Evolutionary conservation across 2,113 vertebrate genomes (phyloP), one percentile per base, ranked within the genome.

Genomic region (Mus pahari): DNA sequence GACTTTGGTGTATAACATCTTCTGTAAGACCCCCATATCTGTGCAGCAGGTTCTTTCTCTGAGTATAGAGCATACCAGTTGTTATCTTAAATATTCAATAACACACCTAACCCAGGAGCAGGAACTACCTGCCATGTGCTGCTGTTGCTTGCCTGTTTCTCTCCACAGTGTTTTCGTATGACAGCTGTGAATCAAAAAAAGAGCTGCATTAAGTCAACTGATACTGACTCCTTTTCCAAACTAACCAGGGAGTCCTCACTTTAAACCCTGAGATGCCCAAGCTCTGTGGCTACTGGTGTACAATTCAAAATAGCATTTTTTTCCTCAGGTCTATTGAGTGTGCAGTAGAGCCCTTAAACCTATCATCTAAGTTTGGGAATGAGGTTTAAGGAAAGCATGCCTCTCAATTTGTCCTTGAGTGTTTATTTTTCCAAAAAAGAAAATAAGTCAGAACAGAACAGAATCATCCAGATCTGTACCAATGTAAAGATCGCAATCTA

Each of bases 281-380:
- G 48, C 22, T 73, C 24, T 45, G 31, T 39, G 58, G n/a, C 5
- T 95, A 12, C 26, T 90, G 36, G 7, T 81, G 6, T n/a, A 42
- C 20, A 90, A 53, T 7, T 19, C n/a, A 39, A 91, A 74, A n/a
- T 3, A 26, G 39, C 4, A 0, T 8, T 77, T 71, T 77, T 71
- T 11, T 36, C 45, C 91, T 24, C 13, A 10, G 70, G 16, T 64
- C 33, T 71, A 28, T 66, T 45, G 48, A 73, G 60, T 55, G 5
- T n/a, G 5, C 58, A 14, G 5, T 24, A 68, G 48, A 86, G 17
- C 0, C 26, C 68, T 6, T 78, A n/a, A 84, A 81, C 3, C 33
- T 92, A 48, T 66, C 75, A 14, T 68, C 50, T 96, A 14, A 78
- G 50, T 86, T 91, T 86, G 53, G 26, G 48, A 50, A 89, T 71